Base-by-base conservation (phyloP, 30 jellyfish, hydroid and myxozoan species). In the Aurelia sp. region DNA sequence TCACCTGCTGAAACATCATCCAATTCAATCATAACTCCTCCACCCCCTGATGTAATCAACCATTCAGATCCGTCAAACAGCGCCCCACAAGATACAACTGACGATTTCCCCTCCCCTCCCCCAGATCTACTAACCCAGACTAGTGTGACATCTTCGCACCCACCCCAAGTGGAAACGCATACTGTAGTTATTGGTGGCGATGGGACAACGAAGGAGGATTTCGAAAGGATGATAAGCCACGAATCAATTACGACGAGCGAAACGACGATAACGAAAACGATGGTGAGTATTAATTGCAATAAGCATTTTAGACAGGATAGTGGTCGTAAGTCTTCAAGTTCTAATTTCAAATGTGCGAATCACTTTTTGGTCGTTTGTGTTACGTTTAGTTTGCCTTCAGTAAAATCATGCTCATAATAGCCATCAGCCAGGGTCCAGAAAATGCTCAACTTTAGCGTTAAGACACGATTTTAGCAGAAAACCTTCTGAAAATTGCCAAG, bases 1-100 rank as follows among this genome's bases (percentile, higher is more conserved):
- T 59, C 74, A 1, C 85, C 92, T 60, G 85, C 79, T 11, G 92
- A 82, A 37, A 51, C 73, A 22, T 6, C 85, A 1, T 20, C 59
- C 23, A 58, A 51, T 18, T 13, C 85, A 11, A 20, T 66, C 20
- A 50, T 66, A 33, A 13, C 81, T 4, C 79, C 92, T 16, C 92
- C 92, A 21, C 92, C 92, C 53, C 92, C 92, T 4, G 92, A 82
- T 57, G 79, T 82, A 73, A 82, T 82, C 92, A 82, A 74, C 73
- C 85, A 82, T 59, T 71, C 85, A 40, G 85, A 69, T 47, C 27
- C 79, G 18, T 6, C 83, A 18, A 47, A 41, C 21, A 15, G 40
- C 20, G 22, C 85, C 18, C 15, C 85, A 23, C 66, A 64, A 37
- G 71, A 55, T 33, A 77, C 27, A 40, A 82, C 75, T 65, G 85